Conservation (phyloP, 2,797 vertebrate species). For the Macropus fuliginosus region DNA sequence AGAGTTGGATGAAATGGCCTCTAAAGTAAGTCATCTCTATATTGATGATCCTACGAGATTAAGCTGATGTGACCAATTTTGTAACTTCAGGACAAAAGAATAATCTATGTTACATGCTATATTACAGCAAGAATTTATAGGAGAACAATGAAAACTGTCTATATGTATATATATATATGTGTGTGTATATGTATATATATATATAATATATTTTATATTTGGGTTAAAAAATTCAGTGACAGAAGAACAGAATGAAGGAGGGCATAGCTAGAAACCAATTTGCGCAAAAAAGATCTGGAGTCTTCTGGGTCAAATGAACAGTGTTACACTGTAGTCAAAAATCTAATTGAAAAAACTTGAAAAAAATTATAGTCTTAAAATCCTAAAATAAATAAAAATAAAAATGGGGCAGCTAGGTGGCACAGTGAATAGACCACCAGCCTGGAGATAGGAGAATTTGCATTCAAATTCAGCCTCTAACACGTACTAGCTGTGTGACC, state of each 20-base stretch:
- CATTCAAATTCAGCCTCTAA: neutral
- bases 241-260: neutral
- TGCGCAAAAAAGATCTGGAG: neutral
- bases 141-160: slow-evolving; percentile 49
- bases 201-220: neutral
- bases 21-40: neutral
- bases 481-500: neutral
- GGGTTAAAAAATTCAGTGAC: neutral
- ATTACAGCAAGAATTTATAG: slow-evolving; percentile 66
- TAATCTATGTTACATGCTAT: slow-evolving; percentile 62
- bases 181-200: neutral
- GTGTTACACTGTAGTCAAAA: neutral
- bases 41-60: neutral
- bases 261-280: neutral
- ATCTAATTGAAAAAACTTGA: neutral
- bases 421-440: neutral
- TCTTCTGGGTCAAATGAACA: neutral
- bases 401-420: neutral
- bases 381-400: neutral
- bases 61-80: slow-evolving; percentile 53
- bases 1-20: neutral
- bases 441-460: neutral
- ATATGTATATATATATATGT: neutral
- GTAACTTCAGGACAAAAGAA: slow-evolving; percentile 69
- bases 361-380: neutral